Percentiles rank a stretch among this genome's conserved stretches.
Evolutionary conservation across 2,888 invertebrate species (phyloP).

Genomic region (Schizotus pectinicornis): DNA sequence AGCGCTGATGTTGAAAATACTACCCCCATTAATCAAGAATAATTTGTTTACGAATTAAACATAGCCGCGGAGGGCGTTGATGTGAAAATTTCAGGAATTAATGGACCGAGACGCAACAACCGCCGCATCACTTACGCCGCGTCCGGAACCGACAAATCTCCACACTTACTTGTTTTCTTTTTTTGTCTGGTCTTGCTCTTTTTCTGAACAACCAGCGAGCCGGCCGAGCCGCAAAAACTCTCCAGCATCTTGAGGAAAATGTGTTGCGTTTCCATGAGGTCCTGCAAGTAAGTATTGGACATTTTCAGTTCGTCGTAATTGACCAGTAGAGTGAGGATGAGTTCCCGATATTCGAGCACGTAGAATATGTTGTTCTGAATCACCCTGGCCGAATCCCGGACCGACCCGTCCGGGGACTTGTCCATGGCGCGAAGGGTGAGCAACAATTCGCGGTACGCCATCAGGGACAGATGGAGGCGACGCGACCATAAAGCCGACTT

Average conservation of each 20-base stretch:
- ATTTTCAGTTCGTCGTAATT: slow-evolving; percentile 86
- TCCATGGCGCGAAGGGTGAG: slow-evolving; percentile 85
- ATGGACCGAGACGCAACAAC: slow-evolving; percentile 3
- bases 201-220: slow-evolving; percentile 74
- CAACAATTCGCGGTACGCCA: slow-evolving; percentile 83
- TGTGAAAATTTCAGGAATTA: background rate
- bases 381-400: slow-evolving; percentile 81
- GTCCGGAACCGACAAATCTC: no score
- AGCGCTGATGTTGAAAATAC: no score
- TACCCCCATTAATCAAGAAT: no score
- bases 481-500: slow-evolving; percentile 82
- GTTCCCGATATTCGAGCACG: slow-evolving; percentile 92
- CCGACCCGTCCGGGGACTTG: slow-evolving; percentile 70
- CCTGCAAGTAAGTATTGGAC: slow-evolving; percentile 83
- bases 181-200: slow-evolving; percentile 63
- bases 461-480: slow-evolving; percentile 83
- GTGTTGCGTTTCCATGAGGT: slow-evolving; percentile 88
- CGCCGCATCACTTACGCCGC: slow-evolving; percentile 2
- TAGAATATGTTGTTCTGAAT: slow-evolving; percentile 93
- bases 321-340: slow-evolving; percentile 78
- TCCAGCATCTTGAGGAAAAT: slow-evolving; percentile 92
- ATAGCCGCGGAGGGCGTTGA: no score
- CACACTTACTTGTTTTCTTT: slow-evolving; percentile 56
- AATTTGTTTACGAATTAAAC: no score
- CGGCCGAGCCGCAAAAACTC: slow-evolving; percentile 67